Evolutionary conservation across 1,140 invertebrate genomes (phyloP), one percentile per base, ranked within the genome.

Genomic region (Melipona quadrifasciata): DNA sequence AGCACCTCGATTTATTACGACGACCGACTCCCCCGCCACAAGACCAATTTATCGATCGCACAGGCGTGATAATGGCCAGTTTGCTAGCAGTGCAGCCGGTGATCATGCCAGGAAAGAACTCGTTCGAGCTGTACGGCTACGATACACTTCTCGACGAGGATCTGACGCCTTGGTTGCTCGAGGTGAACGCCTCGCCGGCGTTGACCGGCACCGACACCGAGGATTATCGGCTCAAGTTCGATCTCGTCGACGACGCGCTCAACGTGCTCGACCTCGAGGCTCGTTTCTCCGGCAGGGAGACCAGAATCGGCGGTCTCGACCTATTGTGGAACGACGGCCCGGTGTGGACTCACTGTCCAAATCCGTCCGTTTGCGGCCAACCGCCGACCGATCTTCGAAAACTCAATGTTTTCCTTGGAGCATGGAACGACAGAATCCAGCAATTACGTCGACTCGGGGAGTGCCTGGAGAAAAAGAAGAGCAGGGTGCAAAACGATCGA

Each of bases 71-170:
- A 80, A 95, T 96, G 82, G 95, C 95, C 74, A 96, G 95, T 53
- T 89, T 96, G 24, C 94, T 95, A 85, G 94, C 95, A 55, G 96
- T 95, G 11, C 93, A 95, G 53, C 93, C 91, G 27, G 87, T 93
- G 10, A 95, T 95, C 67, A 92, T 93, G 82, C 93, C 94, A n/a
- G 91, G 94, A 21, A 90, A 92, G 61, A 95, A 96, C 74, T 96
- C 96, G 68, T 96, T 95, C 90, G 96, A 97, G 91, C 90, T 97
- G 11, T 97, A 96, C 92, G 96, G 96, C 19, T 96, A 96, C 93
- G 96, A 97, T 89, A 95, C 97, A 76, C 91, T 97, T 6, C 92
- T 97, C 31, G 96, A 96, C 91, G 94, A 95, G n/a, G 92, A 94
- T 77, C 88, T 96, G 53, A 95, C 93, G 80, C 96, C 96, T 47